phyloP scores from a whole-genome alignment of 2,113 vertebrate genomes.

The Rhinoptilus africanus region DNA sequence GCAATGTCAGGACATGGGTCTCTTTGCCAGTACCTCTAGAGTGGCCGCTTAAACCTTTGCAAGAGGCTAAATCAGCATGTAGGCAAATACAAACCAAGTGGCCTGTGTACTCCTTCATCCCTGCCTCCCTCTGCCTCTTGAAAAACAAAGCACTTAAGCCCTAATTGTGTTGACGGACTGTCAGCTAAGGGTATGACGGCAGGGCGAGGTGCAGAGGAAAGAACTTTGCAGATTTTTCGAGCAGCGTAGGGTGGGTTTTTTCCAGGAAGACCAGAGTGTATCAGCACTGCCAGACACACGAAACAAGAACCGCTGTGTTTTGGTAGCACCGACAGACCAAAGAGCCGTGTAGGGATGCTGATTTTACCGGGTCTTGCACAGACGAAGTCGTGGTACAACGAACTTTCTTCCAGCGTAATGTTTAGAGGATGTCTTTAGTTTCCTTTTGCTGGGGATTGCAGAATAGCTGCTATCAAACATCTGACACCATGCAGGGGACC shows the following conservation, averaged over 20 bases:
- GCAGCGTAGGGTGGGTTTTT: neutral
- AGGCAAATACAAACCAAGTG: neutral
- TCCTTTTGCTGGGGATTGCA: neutral
- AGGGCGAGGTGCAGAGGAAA: neutral
- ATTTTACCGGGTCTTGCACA: neutral
- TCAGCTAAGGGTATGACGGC: neutral
- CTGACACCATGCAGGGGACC: neutral
- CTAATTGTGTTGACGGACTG: neutral
- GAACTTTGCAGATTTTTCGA: neutral
- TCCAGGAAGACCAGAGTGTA: neutral
- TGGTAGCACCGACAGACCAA: neutral
- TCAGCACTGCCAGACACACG: neutral
- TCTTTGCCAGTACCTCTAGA: neutral
- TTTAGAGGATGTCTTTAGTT: neutral
- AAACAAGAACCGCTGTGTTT: neutral
- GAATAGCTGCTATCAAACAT: neutral
- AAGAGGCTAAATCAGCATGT: neutral
- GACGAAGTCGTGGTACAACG: fast-evolving
- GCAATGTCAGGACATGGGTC: neutral
- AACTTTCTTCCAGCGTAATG: fast-evolving
- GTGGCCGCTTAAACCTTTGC: neutral
- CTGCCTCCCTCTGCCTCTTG: neutral
- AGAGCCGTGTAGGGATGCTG: neutral
- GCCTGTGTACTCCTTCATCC: neutral
- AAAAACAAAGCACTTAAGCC: slow-evolving; percentile 13